Base-by-base conservation (phyloP, 2,113 vertebrate genomes). In the Hepsetus odoe region DNA sequence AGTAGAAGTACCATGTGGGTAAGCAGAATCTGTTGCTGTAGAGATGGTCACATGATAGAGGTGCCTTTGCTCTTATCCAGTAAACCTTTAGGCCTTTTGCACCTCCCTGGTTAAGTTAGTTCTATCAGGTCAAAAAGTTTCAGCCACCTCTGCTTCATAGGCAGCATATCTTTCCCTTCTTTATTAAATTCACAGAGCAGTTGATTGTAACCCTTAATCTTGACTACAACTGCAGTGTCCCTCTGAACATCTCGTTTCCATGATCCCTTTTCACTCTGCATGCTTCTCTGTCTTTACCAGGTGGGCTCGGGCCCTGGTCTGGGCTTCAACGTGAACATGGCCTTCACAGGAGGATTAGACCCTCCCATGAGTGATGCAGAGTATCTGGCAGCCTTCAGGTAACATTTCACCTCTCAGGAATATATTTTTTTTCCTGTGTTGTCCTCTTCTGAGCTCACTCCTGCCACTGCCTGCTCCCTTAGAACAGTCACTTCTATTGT, bases 251-350 rank as follows among this genome's bases (percentile, higher is more conserved):
- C 49, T 2, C 28, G 44, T 12, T 22, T 68, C n/a, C 11, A 16
- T 32, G 26, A 14, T 7, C 10, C 71, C 33, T 55, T 42, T 16
- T 55, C 26, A 24, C 10, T 24, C 16, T 66, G 8, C 10, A 12
- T 74, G 30, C 71, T 14, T 66, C 1, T 64, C 26, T 72, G 13
- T 85, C 24, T 79, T 1, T 64, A 42, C 8, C 55, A 99, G 98
- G 95, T 98, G 86, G 97, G 97, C 87, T 94, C 90, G 1, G 96
- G 95, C 49, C 91, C 95, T 1, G 97, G 96, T 12, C 84, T 91
- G 32, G 97, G 97, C 82, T 99, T 97, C 90, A 99, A 96, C 0
- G 96, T 99, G 59, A 99, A 99, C 88, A 95, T 99, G 92, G 98
- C 98, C 26, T 99, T 98, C 82, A 96, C 97, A 0, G 98, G 97